Evolutionary conservation across 2,797 vertebrate species (phyloP), one percentile per base, ranked within the genome.

Genomic region (Danionella dracula): DNA sequence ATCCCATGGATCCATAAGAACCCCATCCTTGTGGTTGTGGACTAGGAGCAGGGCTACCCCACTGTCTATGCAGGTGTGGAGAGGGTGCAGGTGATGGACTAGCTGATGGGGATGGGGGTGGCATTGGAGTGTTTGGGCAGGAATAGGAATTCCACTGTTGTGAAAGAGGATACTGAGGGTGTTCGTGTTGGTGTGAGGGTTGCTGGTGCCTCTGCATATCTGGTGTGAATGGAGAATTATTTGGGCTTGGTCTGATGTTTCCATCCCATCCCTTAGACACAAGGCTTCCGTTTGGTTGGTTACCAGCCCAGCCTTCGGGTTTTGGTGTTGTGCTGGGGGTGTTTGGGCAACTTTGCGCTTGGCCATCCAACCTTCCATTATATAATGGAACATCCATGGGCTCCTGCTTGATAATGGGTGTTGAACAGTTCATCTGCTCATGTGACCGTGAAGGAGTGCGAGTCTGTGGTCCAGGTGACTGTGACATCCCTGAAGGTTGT

Each of bases 361-460:
- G 60, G 49, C 58, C 78, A 38, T 42, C 77, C 12, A 32, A 80
- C 83, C 72, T 88, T 21, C 53, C 65, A 41, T 91, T 78, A 67
- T 89, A 78, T 0, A 88, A 76, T 0, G 89, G 83, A 12, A 91
- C 74, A 64, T 95, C 94, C 1, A 88, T 76, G 0, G 95, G 95
- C 71, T 99, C 96, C 82, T 96, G 93, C 75, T 99, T 98, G 82
- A 98, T 94, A 72, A 91, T 71, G 0, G 88, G 86, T 41, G 84
- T 87, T 68, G 78, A 82, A 71, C 82, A 74, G 60, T 81, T 82
- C 57, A 79, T 74, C 59, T 76, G 11, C 66, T 90, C 86, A 31
- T 44, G 83, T 76, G 64, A 73, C 78, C 1, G 82, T 83, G 51
- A 85, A 79, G 72, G 84, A 78, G 68, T 76, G 81, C 63, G 85